Evolutionary conservation across 1,140 invertebrate species (phyloP).

Genomic region (Drusus annulatus): DNA sequence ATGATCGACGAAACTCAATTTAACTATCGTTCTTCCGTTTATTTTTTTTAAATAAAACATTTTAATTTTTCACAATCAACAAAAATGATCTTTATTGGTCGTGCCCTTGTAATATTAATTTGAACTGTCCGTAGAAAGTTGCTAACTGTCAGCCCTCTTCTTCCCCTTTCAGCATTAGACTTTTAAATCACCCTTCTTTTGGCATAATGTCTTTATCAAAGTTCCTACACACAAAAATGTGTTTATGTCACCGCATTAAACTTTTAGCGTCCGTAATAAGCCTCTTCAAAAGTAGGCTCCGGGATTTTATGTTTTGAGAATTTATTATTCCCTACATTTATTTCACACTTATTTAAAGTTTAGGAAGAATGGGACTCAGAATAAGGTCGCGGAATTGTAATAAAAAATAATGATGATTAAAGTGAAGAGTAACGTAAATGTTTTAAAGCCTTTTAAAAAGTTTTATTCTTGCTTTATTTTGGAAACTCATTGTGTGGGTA

Average conservation of each 20-base stretch:
- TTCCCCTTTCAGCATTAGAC: not conserved
- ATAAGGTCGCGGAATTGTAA: not conserved
- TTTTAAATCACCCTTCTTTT: not conserved
- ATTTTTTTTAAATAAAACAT: no score
- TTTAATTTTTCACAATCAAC: no score
- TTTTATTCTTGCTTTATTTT: no score
- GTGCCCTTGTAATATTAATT: no score
- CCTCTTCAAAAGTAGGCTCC: not conserved
- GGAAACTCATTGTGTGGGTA: no score
- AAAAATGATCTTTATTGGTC: no score
- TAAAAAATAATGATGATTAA: no score
- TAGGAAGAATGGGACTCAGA: not conserved
- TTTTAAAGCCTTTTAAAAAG: no score
- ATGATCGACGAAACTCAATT: no score
- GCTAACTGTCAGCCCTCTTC: not conserved
- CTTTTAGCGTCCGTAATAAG: constrained; percentile 26
- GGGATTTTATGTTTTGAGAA: constrained; percentile 2
- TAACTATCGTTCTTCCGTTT: no score
- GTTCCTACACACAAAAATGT: constrained; percentile 20
- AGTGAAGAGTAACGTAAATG: no score
- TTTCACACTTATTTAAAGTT: constrained; percentile 17
- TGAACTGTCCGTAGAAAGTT: no score
- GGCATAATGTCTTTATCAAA: constrained; percentile 15
- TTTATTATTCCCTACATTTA: constrained; percentile 5
- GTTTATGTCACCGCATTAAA: constrained; percentile 39